phyloP scores from a whole-genome alignment of 1,140 invertebrate genomes.

The Nomia melanderi region DNA sequence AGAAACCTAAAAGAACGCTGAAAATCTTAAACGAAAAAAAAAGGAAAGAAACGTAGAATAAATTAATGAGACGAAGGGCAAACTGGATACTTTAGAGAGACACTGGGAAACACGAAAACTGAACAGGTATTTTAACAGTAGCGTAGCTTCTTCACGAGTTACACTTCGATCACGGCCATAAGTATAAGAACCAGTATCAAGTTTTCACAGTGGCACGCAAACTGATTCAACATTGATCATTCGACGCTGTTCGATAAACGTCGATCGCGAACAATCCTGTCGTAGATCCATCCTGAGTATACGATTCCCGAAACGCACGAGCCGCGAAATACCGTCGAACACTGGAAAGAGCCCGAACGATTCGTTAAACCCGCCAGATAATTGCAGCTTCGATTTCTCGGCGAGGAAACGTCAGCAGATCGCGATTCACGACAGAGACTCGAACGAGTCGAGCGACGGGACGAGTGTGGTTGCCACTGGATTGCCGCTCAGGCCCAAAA shows the following conservation, averaged over 20 bases:
- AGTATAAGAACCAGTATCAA: constrained; percentile 21
- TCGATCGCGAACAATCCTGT: constrained; percentile 19
- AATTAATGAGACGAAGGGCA: neutral
- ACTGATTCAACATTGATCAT: constrained; percentile 19
- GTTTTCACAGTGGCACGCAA: constrained; percentile 42
- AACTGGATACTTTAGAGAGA: too few species aligned
- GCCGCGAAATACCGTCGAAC: neutral
- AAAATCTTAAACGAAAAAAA: constrained; percentile 27
- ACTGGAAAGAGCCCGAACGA: neutral
- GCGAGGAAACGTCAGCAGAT: constrained; percentile 73
- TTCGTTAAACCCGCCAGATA: neutral
- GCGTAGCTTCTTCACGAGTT: constrained; percentile 21
- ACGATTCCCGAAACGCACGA: neutral
- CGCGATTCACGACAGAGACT: constrained; percentile 73
- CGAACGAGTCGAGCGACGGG: constrained; percentile 71
- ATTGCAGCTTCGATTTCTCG: constrained; percentile 3
- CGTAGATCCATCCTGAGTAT: constrained; percentile 3
- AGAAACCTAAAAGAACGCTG: constrained; percentile 38
- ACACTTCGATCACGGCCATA: constrained; percentile 36
- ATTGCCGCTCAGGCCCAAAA: constrained; percentile 65
- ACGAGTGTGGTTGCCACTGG: constrained; percentile 69
- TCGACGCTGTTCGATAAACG: constrained; percentile 6
- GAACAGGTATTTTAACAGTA: neutral
- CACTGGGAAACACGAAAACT: constrained; percentile 1
- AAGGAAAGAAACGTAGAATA: neutral